Base-by-base conservation (phyloP, 2,113 vertebrate genomes). In the Lampris megalopsis region DNA sequence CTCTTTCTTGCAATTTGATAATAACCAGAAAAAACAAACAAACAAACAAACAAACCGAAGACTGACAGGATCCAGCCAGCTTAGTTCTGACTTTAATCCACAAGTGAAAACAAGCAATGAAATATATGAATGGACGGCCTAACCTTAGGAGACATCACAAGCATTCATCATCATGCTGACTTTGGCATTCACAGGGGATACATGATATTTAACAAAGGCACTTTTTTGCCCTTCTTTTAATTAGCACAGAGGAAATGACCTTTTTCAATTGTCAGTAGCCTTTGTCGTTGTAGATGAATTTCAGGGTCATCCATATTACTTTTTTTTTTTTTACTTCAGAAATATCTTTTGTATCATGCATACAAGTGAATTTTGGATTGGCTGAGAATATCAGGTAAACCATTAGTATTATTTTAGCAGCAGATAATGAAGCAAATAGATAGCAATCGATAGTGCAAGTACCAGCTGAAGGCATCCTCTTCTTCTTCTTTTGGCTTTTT, bases 141-240 rank as follows among this genome's bases (percentile, higher is more conserved):
- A 86, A 88, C 81, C 86, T 86, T 84, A 75, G 73, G 81, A 86
- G 64, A 68, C 76, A 77, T 81, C 80, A 62, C 75, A 80, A 43
- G 40, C 68, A 73, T 73, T 92, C 87, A 90, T 93, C 91, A 92
- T 78, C 82, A 81, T 56, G 77, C 83, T 58, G 79, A 71, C 72
- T 81, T 60, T 89, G 85, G 74, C 86, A 89, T 89, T 89, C 76
- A 67, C 66, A 40, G 56, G 68, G 24, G 77, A 80, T 68, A 81
- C 56, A 72, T 88, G 83, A 89, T 91, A 91, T 94, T 92, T 90
- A 85, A 86, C 77, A 63, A 79, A 77, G 77, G 68, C 75, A 83
- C 67, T 70, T 40, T 78, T 68, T 75, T 63, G 48, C 41, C 62
- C 57, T 0, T 10, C 4, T 54, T 61, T 85, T 90, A 91, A 91